Evolutionary conservation across 2,888 invertebrate genomes (phyloP).

Genomic region (Protodeltote pygarga): DNA sequence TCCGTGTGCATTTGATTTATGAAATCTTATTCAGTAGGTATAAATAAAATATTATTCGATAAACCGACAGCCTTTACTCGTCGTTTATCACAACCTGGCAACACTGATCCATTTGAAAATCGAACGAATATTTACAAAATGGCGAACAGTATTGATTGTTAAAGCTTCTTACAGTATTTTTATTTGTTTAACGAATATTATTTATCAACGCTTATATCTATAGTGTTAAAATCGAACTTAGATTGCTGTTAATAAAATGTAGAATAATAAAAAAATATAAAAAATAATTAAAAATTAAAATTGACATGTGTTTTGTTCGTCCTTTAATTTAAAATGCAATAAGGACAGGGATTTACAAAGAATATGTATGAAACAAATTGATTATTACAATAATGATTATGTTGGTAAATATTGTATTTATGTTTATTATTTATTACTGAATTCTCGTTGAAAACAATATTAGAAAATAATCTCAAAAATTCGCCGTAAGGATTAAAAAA

Average conservation of each 20-base stretch:
- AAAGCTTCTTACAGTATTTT: constrained; percentile 63
- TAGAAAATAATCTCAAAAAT: no score
- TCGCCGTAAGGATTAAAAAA: no score
- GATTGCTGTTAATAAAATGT: constrained; percentile 58
- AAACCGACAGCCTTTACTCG: constrained; percentile 1
- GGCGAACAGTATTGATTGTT: constrained; percentile 40
- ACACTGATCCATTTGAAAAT: constrained; percentile 34
- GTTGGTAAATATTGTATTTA: no score
- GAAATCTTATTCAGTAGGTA: no score
- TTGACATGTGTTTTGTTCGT: constrained; percentile 36
- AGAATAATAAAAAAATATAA: constrained; percentile 51
- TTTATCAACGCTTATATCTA: constrained; percentile 59
- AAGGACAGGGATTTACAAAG: constrained; percentile 13
- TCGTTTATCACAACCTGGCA: constrained; percentile 19
- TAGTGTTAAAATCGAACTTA: constrained; percentile 55
- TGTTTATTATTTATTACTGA: neutral
- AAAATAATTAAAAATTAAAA: constrained; percentile 39
- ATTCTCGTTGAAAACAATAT: neutral
- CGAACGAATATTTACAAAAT: constrained; percentile 19
- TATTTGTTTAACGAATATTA: constrained; percentile 48
- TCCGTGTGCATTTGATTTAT: no score
- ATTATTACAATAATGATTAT: no score
- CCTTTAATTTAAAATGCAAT: constrained; percentile 24
- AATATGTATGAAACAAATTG: neutral
- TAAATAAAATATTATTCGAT: no score